Base-by-base conservation (phyloP, 2,888 invertebrate species). In the Sinopyrophorus schimmeli region DNA sequence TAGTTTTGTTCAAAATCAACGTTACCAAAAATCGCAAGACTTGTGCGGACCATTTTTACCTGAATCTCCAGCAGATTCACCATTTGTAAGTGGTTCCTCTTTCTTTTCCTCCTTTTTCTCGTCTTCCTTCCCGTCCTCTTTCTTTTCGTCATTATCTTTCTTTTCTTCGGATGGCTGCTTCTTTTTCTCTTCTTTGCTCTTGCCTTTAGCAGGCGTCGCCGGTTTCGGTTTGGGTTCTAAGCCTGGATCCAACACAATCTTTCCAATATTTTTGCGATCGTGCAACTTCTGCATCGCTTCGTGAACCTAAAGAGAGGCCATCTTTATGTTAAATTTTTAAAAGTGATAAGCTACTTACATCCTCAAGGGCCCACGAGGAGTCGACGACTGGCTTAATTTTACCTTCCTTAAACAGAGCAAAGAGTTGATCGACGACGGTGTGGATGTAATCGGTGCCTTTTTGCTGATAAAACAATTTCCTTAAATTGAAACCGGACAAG, bases 241-340 rank as follows among this genome's bases (percentile, higher is more conserved):
- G 26, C 84, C 83, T 14, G 91, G 90, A 69, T 92, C 90, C 55
- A 93, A 76, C 28, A 92, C 81, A 30, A 93, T 81, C 74, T 92
- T 92, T 43, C 93, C 93, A 64, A 92, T 83, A 74, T 93, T 92
- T 75, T 90, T 91, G 66, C 91, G 84, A 67, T 92, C 92, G 74
- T 92, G 92, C 85, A 93, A 87, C 74, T 89, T 91, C 74, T 90
- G 90, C 92, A 93, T 92, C 3, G 90, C 92, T 66, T 92, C 91
- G 15, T 84, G 83, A 9, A 91, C 87, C 88, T 89, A 64, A 16
- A 63, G 6, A 5, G 5, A 11, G 3, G 3, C 7, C 17, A 16
- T 3, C 3, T 12, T 11, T 28, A 26, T n/a, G n/a, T n/a, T n/a
- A n/a, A n/a, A n/a, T n/a, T n/a, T n/a, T n/a, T n/a, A n/a, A n/a